phyloP scores from a whole-genome alignment of 2,113 vertebrate species.

The Chroicocephalus ridibundus region DNA sequence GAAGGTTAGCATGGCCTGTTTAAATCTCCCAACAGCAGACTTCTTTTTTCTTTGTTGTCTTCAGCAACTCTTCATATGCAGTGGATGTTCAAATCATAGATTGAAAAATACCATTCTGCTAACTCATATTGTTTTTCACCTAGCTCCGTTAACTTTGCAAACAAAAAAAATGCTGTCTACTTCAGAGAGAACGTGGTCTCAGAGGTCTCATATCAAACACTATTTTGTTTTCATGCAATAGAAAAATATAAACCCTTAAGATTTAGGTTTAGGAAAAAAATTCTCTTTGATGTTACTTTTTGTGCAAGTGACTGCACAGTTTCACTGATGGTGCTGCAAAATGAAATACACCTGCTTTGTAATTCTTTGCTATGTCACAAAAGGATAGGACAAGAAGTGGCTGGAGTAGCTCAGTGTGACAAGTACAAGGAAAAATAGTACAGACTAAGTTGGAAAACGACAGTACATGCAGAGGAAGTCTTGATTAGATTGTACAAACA shows the following conservation, averaged over 20 bases:
- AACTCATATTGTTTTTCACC: neutral
- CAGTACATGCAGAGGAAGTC: neutral
- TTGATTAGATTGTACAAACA: neutral
- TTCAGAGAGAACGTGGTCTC: neutral
- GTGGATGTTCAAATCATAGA: neutral
- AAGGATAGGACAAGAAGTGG: neutral
- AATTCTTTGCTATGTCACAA: neutral
- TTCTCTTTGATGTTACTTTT: neutral
- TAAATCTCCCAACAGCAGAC: neutral
- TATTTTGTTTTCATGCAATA: neutral
- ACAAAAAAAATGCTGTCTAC: neutral
- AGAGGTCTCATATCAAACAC: neutral
- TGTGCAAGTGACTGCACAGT: neutral
- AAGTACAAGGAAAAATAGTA: fast-evolving
- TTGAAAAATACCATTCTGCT: neutral
- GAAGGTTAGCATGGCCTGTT: neutral
- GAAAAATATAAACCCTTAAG: neutral
- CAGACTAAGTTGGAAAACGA: neutral
- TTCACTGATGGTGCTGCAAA: neutral
- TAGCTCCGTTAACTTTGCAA: neutral
- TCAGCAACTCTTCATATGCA: neutral
- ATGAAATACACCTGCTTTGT: neutral
- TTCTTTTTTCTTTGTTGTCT: neutral
- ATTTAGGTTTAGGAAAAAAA: neutral
- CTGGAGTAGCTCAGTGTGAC: neutral